These are phyloP conservation scores for Luperina testacea DNA, from an alignment of 2,888 invertebrate species.

Conservation along the genomic window DNA sequence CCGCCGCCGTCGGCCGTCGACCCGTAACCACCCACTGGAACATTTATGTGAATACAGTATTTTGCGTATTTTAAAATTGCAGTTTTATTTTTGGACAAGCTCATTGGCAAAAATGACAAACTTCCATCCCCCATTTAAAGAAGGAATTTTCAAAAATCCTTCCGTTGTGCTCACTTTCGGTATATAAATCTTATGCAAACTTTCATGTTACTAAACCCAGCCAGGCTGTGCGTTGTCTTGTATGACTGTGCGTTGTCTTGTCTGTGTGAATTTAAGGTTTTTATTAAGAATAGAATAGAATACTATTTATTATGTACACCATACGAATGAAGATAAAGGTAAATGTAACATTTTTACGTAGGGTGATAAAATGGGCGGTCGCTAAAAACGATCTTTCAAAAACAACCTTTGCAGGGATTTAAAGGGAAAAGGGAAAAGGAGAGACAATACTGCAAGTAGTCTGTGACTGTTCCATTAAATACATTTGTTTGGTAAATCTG, in stretches of 20 bases:
- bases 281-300: too few species aligned
- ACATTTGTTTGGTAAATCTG: neutral
- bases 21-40: conserved; percentile 91
- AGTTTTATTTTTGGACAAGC: neutral
- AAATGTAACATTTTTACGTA: too few species aligned
- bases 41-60: conserved; percentile 16
- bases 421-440: too few species aligned
- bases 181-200: neutral
- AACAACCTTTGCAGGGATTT: too few species aligned
- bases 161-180: neutral
- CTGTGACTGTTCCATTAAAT: neutral
- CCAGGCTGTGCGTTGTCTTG: neutral
- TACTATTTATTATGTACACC: too few species aligned
- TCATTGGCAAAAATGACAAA: neutral
- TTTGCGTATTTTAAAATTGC: neutral
- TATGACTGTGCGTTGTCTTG: neutral
- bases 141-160: neutral
- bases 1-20: conserved; percentile 75
- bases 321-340: too few species aligned
- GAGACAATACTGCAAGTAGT: too few species aligned
- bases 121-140: too few species aligned
- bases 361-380: too few species aligned
- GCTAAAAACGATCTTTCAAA: too few species aligned
- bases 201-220: neutral
- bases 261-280: neutral